Base-by-base conservation (phyloP, 2,113 vertebrate genomes). In the Aegithalos caudatus region DNA sequence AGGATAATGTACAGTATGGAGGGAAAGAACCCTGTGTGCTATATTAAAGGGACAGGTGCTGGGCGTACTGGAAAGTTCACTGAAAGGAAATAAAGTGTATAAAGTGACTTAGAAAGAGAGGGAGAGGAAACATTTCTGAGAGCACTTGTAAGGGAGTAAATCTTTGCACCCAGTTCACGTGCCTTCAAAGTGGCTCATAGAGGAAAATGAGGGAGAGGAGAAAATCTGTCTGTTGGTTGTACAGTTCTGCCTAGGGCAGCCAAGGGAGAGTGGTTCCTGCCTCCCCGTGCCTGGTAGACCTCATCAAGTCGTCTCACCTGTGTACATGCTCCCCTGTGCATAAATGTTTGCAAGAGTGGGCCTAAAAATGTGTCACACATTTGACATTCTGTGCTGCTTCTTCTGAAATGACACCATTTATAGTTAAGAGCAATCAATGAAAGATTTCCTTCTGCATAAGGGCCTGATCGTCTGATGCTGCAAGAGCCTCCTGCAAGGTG, bases 1-100 rank as follows among this genome's bases (percentile, higher is more conserved):
- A 97, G 97, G 96, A 97, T 97, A 97, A 97, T 96, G 93, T 97
- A 97, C 96, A 97, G 94, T 97, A 96, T 97, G 90, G 93, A 97
- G 84, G 95, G 65, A 95, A 96, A 91, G 94, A 96, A 97, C 92
- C 97, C 84, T 88, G 85, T 87, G 92, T 96, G 90, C 90, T 96
- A 76, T 96, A 96, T 97, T 97, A 96, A 97, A 97, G 94, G 97
- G 96, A 97, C 95, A 97, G 94, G 96, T 97, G 97, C 89, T 96
- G 93, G 93, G 96, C 4, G 14, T 92, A 94, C 69, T 95, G 92
- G 66, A 97, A 96, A 97, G 95, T 97, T 96, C 90, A 95, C 78
- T 81, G n/a, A 71, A 95, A 95, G 83, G 83, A 90, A 86, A 88
- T 48, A 62, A 90, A 79, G 71, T 51, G 5, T 45, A 86, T 70